These are phyloP conservation scores for Pygmarrhopalites habei DNA, from an alignment of 1,140 invertebrate species.

Conservation along the genomic window DNA sequence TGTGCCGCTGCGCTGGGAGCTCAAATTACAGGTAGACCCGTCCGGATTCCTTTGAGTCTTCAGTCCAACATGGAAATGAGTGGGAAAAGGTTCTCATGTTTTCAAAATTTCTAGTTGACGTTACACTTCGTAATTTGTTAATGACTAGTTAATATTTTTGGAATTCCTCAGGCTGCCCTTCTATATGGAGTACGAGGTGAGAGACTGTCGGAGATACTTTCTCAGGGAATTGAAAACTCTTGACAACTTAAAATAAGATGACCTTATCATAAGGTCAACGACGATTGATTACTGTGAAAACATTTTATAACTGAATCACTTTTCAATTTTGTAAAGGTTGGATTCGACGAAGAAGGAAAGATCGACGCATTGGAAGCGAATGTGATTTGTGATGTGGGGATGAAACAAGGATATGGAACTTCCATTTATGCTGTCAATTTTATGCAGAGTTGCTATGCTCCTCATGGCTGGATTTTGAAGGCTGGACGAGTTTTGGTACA, in stretches of 20 bases:
- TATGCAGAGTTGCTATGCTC: constrained; percentile 39
- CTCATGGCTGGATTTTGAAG: constrained; percentile 40
- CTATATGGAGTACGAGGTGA: constrained; percentile 38
- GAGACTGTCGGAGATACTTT: constrained; percentile 1
- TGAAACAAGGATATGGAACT: constrained; percentile 17
- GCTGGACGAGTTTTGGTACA: no score
- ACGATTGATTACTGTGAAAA: not conserved
- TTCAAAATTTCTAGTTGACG: constrained; percentile 27
- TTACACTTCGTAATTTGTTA: no score
- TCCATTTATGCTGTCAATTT: constrained; percentile 16
- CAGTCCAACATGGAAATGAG: constrained; percentile 41
- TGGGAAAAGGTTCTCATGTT: constrained; percentile 43
- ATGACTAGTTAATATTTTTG: no score
- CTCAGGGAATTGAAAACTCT: constrained; percentile 16
- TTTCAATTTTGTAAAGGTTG: constrained; percentile 44
- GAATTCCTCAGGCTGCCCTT: no score
- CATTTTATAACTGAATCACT: not conserved
- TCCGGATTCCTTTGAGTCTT: constrained; percentile 27
- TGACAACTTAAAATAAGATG: not conserved
- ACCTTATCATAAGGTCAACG: not conserved
- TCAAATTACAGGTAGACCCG: constrained; percentile 20
- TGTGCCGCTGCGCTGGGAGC: constrained; percentile 30
- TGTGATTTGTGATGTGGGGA: constrained; percentile 58
- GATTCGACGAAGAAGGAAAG: constrained; percentile 56
- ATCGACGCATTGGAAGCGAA: constrained; percentile 57